Conservation (phyloP, 2,888 invertebrate species). For the Drosophila barbarae region DNA sequence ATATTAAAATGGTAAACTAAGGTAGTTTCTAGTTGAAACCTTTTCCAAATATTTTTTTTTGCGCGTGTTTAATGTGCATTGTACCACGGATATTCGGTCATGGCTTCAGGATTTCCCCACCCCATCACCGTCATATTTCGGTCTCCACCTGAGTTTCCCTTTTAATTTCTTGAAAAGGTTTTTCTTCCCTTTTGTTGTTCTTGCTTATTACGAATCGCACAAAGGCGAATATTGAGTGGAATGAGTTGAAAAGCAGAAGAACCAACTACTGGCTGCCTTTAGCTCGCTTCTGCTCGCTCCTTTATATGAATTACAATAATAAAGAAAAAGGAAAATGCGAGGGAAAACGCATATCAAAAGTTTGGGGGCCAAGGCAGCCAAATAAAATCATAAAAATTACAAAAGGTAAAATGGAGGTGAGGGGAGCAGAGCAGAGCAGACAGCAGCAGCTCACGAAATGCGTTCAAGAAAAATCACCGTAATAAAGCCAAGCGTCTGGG, state of each 20-base stretch:
- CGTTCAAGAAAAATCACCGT: slow-evolving; percentile 74
- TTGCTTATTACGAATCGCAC: slow-evolving; percentile 54
- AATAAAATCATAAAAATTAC: slow-evolving; percentile 76
- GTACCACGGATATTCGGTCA: slow-evolving; percentile 30
- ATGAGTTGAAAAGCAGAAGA: slow-evolving; percentile 1
- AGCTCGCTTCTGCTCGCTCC: slow-evolving; percentile 18
- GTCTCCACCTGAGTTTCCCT: slow-evolving; percentile 41
- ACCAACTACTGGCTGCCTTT: slow-evolving; percentile 18
- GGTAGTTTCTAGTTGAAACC: not conserved
- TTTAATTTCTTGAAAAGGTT: slow-evolving; percentile 74
- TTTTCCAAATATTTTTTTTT: not conserved
- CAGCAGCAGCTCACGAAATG: slow-evolving; percentile 68
- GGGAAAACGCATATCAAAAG: slow-evolving; percentile 45
- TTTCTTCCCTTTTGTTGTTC: slow-evolving; percentile 30
- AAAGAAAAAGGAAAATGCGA: slow-evolving; percentile 55
- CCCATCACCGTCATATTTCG: not conserved
- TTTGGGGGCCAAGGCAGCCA: slow-evolving; percentile 35
- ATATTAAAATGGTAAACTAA: too few relatives aligned
- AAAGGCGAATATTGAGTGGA: slow-evolving; percentile 33
- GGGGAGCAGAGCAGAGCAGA: slow-evolving; percentile 28
- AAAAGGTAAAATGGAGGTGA: slow-evolving; percentile 54
- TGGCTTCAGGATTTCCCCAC: slow-evolving; percentile 13
- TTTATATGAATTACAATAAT: slow-evolving; percentile 71
- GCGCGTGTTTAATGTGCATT: slow-evolving; percentile 19
- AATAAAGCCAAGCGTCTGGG: slow-evolving; percentile 65